A percentile compares a stretch with the other conserved stretches of the same genome.
Conservation (phyloP, 2,113 vertebrate genomes). For the Scytalopus superciliaris region DNA sequence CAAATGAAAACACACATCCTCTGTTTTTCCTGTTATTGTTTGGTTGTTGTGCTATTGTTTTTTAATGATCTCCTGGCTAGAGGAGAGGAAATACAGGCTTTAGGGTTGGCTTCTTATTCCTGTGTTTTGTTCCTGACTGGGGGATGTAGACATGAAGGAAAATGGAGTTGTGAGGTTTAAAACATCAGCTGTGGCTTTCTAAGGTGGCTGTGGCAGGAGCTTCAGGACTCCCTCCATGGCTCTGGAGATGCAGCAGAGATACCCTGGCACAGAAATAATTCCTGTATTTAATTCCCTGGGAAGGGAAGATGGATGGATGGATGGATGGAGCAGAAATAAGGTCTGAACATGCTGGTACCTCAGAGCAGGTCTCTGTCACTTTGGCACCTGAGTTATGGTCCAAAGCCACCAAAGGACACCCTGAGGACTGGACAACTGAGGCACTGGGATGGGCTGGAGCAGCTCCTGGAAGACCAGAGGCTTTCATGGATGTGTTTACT, state of each 20-base stretch:
- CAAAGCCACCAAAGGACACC: rapidly evolving
- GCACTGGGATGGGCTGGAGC: not conserved
- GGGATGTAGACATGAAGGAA: not conserved
- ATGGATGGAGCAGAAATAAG: not conserved
- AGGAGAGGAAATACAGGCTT: not conserved
- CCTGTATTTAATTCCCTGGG: not conserved
- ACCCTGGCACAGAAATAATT: not conserved
- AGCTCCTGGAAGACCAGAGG: not conserved
- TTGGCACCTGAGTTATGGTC: not conserved
- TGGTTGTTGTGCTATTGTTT: not conserved
- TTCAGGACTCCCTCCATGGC: not conserved
- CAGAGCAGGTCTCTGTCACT: rapidly evolving
- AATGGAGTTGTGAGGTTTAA: not conserved
- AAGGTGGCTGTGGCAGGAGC: not conserved
- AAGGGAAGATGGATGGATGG: not conserved
- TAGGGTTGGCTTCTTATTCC: not conserved
- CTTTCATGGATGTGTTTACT: not conserved
- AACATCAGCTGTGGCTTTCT: not conserved
- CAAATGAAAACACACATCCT: not conserved
- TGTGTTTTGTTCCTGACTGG: not conserved
- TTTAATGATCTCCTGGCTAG: not conserved
- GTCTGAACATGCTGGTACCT: not conserved
- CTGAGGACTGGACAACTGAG: not conserved
- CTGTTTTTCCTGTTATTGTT: not conserved
- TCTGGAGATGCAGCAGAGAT: not conserved